Evolutionary conservation across 2,113 vertebrate species (phyloP).

Genomic region (Gobiocypris rarus): DNA sequence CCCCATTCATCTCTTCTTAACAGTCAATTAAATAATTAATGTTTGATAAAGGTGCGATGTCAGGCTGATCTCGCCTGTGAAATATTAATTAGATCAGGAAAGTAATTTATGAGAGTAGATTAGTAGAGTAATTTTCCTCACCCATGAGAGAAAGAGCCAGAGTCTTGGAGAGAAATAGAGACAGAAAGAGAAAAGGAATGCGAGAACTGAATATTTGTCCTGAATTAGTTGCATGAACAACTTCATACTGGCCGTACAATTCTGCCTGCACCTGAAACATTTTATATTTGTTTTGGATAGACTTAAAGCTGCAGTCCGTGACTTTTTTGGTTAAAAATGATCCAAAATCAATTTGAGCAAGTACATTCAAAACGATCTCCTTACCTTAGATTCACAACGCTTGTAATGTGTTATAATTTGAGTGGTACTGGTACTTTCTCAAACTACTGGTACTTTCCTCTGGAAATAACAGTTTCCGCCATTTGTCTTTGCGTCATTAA

Average conservation of each 20-base stretch:
- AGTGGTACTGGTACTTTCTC: too few species aligned
- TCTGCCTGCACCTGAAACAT: neutral
- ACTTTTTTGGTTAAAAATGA: too few species aligned
- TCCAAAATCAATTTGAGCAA: too few species aligned
- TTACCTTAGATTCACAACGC: too few species aligned
- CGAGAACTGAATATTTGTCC: neutral
- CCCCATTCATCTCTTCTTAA: constrained; percentile 61
- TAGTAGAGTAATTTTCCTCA: constrained; percentile 26
- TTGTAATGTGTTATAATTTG: too few species aligned
- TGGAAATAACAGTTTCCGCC: too few species aligned
- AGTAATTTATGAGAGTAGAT: constrained; percentile 54
- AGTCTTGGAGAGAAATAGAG: constrained; percentile 36
- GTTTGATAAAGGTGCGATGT: constrained; percentile 63
- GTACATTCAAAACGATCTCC: too few species aligned
- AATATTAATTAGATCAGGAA: constrained; percentile 63
- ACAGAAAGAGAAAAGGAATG: constrained; percentile 18
- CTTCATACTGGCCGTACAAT: neutral
- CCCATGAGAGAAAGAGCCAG: constrained; percentile 18
- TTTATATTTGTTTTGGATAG: neutral
- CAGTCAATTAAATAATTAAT: constrained; percentile 66
- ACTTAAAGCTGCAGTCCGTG: neutral
- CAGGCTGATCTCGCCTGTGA: constrained; percentile 58
- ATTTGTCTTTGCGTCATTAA: too few species aligned
- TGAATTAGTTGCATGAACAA: neutral
- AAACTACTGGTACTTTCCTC: too few species aligned